Evolutionary conservation across 2,888 invertebrate species (phyloP), one percentile per base, ranked within the genome.

Genomic region (Microctonus hyperodae): DNA sequence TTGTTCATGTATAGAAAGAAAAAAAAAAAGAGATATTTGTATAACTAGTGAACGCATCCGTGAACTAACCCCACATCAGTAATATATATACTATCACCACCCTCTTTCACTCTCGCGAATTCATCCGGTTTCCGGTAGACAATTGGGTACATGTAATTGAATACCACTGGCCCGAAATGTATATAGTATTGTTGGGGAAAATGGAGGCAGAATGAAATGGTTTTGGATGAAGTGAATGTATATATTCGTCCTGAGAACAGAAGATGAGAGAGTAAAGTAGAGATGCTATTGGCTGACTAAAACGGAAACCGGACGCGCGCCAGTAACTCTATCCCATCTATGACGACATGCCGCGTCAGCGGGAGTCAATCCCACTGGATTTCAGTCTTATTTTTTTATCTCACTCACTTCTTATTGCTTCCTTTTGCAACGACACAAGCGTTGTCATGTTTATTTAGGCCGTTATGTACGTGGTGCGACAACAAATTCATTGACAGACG

Each of bases 301-400:
- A 76, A 76, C 81, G 82, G 81, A 82, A 82, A 77, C 77, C 76
- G 79, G 81, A 74, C 72, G 73, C 64, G 73, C 70, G 74, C 71
- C 71, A 72, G 70, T 73, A 71, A 70, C 69, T 73, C 62, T 72
- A 69, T 70, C 65, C 63, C 65, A 66, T 56, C 65, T 70, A 62
- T 68, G 78, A 78, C 78, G 75, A 77, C 74, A 73, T 76, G 80
- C 81, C 78, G 78, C 81, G 82, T 82, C 82, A 82, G 82, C 81
- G 73, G 55, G 64, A 68, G 68, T 62, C 62, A 70, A 69, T 69
- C 65, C 69, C 71, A 69, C 70, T 69, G 67, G 66, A 65, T 69
- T 66, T 62, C 61, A 63, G 61, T 68, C 70, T 69, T 64, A 68
- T 68, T 69, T 69, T 69, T 70, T 63, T 68, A 63, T 56, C 40